Conservation (phyloP, 2,888 invertebrate species). For the Stegophylla sp. region DNA sequence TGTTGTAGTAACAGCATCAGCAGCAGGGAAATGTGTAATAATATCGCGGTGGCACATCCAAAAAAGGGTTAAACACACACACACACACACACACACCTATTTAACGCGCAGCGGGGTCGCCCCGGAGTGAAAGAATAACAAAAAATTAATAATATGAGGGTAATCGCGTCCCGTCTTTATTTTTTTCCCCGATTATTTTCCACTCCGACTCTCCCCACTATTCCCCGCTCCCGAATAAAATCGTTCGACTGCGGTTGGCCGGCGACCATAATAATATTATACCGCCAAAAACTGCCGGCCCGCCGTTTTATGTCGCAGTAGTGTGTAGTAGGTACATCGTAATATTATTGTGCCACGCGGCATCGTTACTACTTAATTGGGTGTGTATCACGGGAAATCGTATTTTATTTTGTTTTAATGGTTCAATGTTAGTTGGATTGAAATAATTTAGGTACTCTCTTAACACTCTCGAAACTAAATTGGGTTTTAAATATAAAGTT, state of each 20-base stretch:
- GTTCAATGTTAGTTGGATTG: no score
- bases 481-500: no score
- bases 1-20: no score
- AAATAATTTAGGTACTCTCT: no score
- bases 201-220: neutral
- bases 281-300: neutral
- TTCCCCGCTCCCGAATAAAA: neutral
- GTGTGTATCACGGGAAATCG: no score
- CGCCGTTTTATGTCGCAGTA: neutral
- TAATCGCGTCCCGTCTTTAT: slow-evolving; percentile 16
- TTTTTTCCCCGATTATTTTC: neutral
- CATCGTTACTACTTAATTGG: no score
- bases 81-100: slow-evolving; percentile 18
- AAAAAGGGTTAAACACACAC: slow-evolving; percentile 32
- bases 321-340: neutral
- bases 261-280: slow-evolving; percentile 23
- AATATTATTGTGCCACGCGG: neutral
- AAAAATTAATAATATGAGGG: neutral
- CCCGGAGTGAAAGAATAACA: neutral
- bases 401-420: no score
- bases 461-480: no score
- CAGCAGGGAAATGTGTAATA: no score
- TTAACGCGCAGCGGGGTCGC: slow-evolving; percentile 39
- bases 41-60: slow-evolving; percentile 29
- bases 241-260: slow-evolving; percentile 47